Conservation (phyloP, 2,888 invertebrate species). For the Agrochola circellaris region DNA sequence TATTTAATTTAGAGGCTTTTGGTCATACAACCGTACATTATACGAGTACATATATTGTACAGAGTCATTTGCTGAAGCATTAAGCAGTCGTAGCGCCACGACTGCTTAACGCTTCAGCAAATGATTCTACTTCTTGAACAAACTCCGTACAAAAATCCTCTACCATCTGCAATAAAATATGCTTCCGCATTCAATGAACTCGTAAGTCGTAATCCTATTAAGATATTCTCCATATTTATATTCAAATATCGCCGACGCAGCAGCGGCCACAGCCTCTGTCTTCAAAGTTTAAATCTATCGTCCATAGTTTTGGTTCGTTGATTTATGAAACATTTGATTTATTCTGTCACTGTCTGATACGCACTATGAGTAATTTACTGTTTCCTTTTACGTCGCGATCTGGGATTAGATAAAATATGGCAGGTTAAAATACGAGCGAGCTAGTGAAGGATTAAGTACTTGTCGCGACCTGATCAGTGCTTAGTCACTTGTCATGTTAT, state of each 20-base stretch:
- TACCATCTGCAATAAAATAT: not conserved
- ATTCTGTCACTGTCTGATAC: slow-evolving; percentile 49
- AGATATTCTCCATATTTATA: slow-evolving; percentile 44
- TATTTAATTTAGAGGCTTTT: too few species aligned
- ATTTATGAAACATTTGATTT: slow-evolving; percentile 56
- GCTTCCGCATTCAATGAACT: slow-evolving; percentile 47
- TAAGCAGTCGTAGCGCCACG: too few species aligned
- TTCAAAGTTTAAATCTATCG: not conserved
- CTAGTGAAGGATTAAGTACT: slow-evolving; percentile 7
- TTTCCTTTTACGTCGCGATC: slow-evolving; percentile 55
- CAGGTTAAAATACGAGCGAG: slow-evolving; percentile 44
- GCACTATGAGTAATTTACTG: slow-evolving; percentile 53
- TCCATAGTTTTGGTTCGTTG: slow-evolving; percentile 14
- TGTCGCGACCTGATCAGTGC: not conserved
- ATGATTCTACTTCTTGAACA: not conserved
- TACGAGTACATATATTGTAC: too few species aligned
- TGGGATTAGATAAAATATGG: slow-evolving; percentile 42
- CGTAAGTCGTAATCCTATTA: slow-evolving; percentile 11
- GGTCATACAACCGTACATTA: too few species aligned
- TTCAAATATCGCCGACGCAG: slow-evolving; percentile 37
- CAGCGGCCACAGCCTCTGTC: not conserved
- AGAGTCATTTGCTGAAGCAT: too few species aligned
- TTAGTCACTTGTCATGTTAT: slow-evolving; percentile 11
- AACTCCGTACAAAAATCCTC: not conserved
- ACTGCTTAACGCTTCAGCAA: too few species aligned